Evolutionary conservation across 2,888 invertebrate genomes (phyloP).

Genomic region (Pyralis farinalis): DNA sequence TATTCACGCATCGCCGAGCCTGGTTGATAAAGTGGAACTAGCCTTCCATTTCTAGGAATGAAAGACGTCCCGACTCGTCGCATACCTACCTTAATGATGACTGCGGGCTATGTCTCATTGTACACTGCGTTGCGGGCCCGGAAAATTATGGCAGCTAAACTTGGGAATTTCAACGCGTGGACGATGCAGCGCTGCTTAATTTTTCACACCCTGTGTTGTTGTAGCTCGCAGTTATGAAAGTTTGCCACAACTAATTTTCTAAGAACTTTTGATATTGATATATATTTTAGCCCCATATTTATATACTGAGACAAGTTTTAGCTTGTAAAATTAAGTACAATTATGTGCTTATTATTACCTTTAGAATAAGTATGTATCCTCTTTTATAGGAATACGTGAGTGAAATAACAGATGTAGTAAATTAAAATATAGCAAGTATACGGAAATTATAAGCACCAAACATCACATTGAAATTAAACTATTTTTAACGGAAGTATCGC

Average conservation of each 20-base stretch:
- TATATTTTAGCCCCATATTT: too few relatives aligned
- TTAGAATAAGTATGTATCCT: too few relatives aligned
- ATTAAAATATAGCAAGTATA: too few relatives aligned
- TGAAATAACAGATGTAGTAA: too few relatives aligned
- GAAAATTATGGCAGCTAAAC: conserved; percentile 68
- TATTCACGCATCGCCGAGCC: conserved; percentile 29
- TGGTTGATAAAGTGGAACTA: conserved; percentile 33
- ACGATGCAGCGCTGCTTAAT: conserved; percentile 28
- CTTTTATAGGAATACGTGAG: too few relatives aligned
- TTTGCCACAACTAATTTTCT: conserved; percentile 12
- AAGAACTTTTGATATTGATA: conserved; percentile 2
- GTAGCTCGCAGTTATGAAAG: conserved; percentile 16
- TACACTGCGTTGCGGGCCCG: conserved; percentile 47
- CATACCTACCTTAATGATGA: conserved; percentile 58
- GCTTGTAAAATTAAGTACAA: too few relatives aligned
- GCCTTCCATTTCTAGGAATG: conserved; percentile 21
- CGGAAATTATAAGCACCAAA: too few relatives aligned
- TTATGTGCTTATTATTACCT: too few relatives aligned
- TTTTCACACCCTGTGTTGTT: conserved; percentile 23
- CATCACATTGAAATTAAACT: too few relatives aligned
- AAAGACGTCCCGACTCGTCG: conserved; percentile 31
- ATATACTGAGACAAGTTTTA: too few relatives aligned
- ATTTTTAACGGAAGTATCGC: too few relatives aligned
- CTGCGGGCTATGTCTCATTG: conserved; percentile 56
- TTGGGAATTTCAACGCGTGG: conserved; percentile 41